phyloP scores from a whole-genome alignment of 2,888 invertebrate genomes.

The Lamproptera curius region DNA sequence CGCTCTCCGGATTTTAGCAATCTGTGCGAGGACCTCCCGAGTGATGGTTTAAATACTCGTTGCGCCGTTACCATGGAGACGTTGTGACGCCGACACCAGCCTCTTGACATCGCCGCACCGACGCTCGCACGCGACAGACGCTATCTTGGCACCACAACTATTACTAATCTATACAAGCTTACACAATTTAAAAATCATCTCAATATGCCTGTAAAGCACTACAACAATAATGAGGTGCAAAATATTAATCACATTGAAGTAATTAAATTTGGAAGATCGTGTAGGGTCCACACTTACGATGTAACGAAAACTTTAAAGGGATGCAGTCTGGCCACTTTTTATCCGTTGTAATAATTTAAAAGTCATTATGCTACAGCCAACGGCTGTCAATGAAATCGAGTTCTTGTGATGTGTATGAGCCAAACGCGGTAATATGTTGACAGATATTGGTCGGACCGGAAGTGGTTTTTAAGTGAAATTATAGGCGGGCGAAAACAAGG shows the following conservation, averaged over 20 bases:
- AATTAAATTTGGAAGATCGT: constrained; percentile 33
- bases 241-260: constrained; percentile 25
- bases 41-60: constrained; percentile 59
- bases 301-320: constrained; percentile 62
- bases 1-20: constrained; percentile 67
- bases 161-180: background rate
- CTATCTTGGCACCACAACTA: constrained; percentile 11
- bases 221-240: no score
- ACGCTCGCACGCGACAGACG: constrained; percentile 27
- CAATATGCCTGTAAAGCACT: no score
- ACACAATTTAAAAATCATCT: background rate
- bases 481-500: constrained; percentile 67
- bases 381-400: constrained; percentile 74
- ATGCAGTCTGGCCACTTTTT: constrained; percentile 62
- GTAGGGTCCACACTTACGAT: constrained; percentile 50
- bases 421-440: constrained; percentile 74
- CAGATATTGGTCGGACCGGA: constrained; percentile 74
- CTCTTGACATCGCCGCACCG: constrained; percentile 26
- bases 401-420: constrained; percentile 72
- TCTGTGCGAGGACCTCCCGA: constrained; percentile 50
- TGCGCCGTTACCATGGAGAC: constrained; percentile 65
- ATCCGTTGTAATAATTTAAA: constrained; percentile 74
- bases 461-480: constrained; percentile 72
- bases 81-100: constrained; percentile 54
- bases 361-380: constrained; percentile 70